Conservation (phyloP, 2,113 vertebrate genomes). For the Amblyopsis rosae region DNA sequence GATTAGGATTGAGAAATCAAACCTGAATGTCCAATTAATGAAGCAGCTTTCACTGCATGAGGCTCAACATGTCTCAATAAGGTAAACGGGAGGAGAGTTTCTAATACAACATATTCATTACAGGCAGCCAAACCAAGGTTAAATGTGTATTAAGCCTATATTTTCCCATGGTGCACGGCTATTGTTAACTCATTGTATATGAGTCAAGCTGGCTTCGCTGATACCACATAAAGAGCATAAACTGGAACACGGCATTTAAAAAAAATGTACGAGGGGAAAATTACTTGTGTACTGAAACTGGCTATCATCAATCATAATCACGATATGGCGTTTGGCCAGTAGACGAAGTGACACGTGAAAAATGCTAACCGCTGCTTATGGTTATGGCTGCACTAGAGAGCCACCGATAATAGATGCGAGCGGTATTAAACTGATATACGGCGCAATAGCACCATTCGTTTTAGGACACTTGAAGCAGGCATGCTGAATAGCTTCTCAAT, state of each 20-base stretch:
- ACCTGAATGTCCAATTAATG: conserved; percentile 9
- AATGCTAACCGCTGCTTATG: conserved; percentile 47
- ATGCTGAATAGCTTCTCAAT: conserved; percentile 38
- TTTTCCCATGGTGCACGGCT: conserved; percentile 1
- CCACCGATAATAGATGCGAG: conserved; percentile 47
- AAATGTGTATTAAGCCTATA: conserved; percentile 3
- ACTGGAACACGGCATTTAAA: conserved; percentile 37
- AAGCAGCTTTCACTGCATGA: neutral
- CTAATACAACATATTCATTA: neutral
- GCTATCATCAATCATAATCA: conserved; percentile 59
- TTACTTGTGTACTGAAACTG: conserved; percentile 37
- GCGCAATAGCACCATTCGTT: conserved; percentile 3
- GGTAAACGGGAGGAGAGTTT: conserved; percentile 12
- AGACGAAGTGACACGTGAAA: conserved; percentile 45
- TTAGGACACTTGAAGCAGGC: conserved; percentile 7
- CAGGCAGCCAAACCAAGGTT: conserved; percentile 9
- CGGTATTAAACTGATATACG: conserved; percentile 47
- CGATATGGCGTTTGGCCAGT: conserved; percentile 44
- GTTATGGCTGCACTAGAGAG: conserved; percentile 28
- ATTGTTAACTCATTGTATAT: conserved; percentile 19
- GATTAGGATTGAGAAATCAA: conserved; percentile 7
- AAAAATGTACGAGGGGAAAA: conserved; percentile 45
- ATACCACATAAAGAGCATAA: conserved; percentile 47
- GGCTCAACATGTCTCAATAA: neutral
- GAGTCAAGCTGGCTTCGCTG: conserved; percentile 26